Conservation (phyloP, 2,797 vertebrate genomes). For the Steatocranus sp. region DNA sequence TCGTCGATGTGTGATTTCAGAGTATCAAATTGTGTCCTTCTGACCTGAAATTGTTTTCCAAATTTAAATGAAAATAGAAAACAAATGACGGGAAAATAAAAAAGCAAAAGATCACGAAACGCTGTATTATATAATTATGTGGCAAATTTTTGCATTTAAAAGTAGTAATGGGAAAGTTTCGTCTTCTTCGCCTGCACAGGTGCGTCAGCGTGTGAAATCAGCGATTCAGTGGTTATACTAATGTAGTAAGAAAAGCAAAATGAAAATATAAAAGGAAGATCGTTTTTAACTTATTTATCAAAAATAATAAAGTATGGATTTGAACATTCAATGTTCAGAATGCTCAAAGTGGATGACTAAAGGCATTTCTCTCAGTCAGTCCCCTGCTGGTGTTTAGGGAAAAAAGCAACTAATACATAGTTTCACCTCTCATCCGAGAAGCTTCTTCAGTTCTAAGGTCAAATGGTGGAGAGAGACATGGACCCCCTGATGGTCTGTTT, state of each 20-base stretch:
- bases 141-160: neutral
- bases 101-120: neutral
- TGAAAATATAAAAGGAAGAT: neutral
- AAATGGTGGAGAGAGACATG: neutral
- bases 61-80: fast-evolving
- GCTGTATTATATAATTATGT: neutral
- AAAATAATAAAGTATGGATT: neutral
- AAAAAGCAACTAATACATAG: neutral
- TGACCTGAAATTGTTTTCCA: neutral
- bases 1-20: neutral
- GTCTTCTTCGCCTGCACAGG: fast-evolving
- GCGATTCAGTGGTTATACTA: neutral
- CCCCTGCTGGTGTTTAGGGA: neutral
- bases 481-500: neutral
- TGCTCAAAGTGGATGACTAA: neutral
- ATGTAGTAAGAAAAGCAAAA: neutral
- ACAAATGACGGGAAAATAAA: neutral
- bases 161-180: neutral
- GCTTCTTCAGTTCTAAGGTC: neutral
- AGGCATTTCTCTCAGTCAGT: neutral
- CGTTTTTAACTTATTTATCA: neutral
- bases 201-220: neutral
- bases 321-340: neutral
- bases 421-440: neutral
- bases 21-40: neutral